Percentiles rank a stretch among this genome's conserved stretches.
These are phyloP conservation scores for Cheilosia grossa DNA, from an alignment of 2,888 invertebrate species.

Conservation along the genomic window DNA sequence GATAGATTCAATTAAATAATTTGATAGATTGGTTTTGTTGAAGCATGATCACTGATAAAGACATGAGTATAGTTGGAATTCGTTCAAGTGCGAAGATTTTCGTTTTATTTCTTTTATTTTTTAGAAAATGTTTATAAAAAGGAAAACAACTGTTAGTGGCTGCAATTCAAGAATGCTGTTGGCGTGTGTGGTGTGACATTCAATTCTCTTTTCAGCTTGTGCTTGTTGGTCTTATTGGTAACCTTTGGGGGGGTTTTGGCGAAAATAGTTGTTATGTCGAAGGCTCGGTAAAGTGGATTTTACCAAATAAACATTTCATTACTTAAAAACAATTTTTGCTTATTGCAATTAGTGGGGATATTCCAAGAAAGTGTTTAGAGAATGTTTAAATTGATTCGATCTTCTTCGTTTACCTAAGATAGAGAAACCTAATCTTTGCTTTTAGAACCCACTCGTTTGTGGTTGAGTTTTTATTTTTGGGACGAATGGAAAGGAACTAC, in stretches of 20 bases:
- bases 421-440: too few relatives aligned
- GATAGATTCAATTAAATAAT: conserved; percentile 46
- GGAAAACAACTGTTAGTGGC: conserved; percentile 41
- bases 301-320: conserved; percentile 39
- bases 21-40: conserved; percentile 34
- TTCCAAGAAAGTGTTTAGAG: too few relatives aligned
- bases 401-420: too few relatives aligned
- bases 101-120: neutral
- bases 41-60: conserved; percentile 30
- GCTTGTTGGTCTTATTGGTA: conserved; percentile 19
- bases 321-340: neutral
- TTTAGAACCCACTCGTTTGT: too few relatives aligned
- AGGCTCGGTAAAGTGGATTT: conserved; percentile 50
- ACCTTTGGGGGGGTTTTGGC: conserved; percentile 25
- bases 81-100: conserved; percentile 29
- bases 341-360: too few relatives aligned
- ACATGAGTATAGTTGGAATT: conserved; percentile 17
- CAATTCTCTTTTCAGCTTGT: conserved; percentile 41
- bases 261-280: conserved; percentile 55
- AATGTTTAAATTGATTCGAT: too few relatives aligned
- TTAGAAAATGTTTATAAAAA: conserved; percentile 16
- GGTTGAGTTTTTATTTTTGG: too few relatives aligned
- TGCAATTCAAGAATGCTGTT: conserved; percentile 70
- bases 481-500: too few relatives aligned
- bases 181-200: conserved; percentile 68